A percentile compares a stretch with the other conserved stretches of the same genome.
Evolutionary conservation across 2,888 invertebrate species (phyloP).

Genomic region (Coleophora deauratella): DNA sequence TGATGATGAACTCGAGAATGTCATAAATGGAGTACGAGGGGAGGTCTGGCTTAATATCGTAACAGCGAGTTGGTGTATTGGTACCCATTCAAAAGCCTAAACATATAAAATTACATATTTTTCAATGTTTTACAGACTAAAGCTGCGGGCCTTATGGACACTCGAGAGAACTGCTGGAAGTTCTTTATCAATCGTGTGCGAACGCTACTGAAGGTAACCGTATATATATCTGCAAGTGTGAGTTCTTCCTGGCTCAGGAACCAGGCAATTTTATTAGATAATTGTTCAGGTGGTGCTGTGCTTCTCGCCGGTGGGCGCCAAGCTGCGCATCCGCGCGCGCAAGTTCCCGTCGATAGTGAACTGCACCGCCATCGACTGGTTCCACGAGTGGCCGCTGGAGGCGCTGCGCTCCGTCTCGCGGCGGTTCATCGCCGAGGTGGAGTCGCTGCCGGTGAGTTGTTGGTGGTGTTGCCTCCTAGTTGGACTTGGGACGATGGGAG

Average conservation of each 20-base stretch:
- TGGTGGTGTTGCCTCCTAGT: too few species aligned
- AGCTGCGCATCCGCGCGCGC: slow-evolving; percentile 87
- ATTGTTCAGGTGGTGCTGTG: slow-evolving; percentile 81
- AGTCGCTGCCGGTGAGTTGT: slow-evolving; percentile 77
- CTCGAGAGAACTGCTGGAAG: slow-evolving; percentile 94
- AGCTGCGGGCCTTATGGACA: slow-evolving; percentile 86
- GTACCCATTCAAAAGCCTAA: too few species aligned
- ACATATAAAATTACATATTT: too few species aligned
- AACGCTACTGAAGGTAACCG: slow-evolving; percentile 76
- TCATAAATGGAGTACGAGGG: slow-evolving; percentile 82
- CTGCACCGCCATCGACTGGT: slow-evolving; percentile 96
- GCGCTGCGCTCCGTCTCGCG: slow-evolving; percentile 92
- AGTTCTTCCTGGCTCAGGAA: too few species aligned
- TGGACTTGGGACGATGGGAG: too few species aligned
- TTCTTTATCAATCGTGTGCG: slow-evolving; percentile 95
- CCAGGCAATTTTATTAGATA: too few species aligned
- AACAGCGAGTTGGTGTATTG: too few species aligned
- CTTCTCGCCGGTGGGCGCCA: slow-evolving; percentile 95
- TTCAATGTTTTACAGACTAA: slow-evolving; percentile 78
- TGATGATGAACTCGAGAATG: slow-evolving; percentile 93
- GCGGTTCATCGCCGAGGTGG: slow-evolving; percentile 85
- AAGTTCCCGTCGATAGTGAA: slow-evolving; percentile 96
- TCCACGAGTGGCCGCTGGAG: slow-evolving; percentile 96
- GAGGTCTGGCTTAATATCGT: slow-evolving; percentile 64
- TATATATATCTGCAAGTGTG: too few species aligned